Conservation (phyloP, 2,797 vertebrate genomes). For the Poecilia velifera region DNA sequence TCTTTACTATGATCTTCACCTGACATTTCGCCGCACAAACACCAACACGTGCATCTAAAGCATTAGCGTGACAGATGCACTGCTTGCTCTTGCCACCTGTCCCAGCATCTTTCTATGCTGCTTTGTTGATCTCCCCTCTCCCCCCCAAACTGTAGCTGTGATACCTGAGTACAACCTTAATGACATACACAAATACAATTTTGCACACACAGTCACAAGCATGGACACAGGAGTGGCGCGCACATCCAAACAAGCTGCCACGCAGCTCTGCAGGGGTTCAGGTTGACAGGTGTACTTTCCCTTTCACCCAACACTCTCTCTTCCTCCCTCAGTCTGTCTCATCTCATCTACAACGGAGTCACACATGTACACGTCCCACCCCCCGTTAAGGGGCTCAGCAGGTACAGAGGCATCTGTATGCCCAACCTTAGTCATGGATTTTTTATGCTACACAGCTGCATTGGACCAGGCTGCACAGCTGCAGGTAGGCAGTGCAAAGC, state of each 20-base stretch:
- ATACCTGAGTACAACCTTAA: conserved; percentile 38
- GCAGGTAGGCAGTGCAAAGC: conserved; percentile 57
- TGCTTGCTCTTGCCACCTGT: conserved; percentile 47
- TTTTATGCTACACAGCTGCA: conserved; percentile 69
- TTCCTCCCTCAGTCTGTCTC: not conserved
- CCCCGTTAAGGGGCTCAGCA: conserved; percentile 60
- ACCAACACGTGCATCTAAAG: conserved; percentile 47
- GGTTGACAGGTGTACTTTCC: conserved; percentile 59
- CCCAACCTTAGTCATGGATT: conserved; percentile 74
- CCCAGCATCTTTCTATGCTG: conserved; percentile 28
- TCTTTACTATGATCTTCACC: conserved; percentile 30
- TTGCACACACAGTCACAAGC: not conserved
- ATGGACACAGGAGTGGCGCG: conserved; percentile 22
- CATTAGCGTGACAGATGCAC: conserved; percentile 54
- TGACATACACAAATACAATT: conserved; percentile 26
- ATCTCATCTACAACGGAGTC: conserved; percentile 9
- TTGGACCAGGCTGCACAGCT: conserved; percentile 38
- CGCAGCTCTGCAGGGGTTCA: conserved; percentile 43
- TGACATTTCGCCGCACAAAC: conserved; percentile 39
- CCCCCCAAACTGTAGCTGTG: conserved; percentile 1
- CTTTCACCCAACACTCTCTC: conserved; percentile 15
- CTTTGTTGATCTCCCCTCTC: conserved; percentile 13
- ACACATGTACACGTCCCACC: conserved; percentile 24
- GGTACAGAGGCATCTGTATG: conserved; percentile 72
- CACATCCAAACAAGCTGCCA: conserved; percentile 24